Conservation (phyloP, 2,113 vertebrate genomes). For the Climacteris rufus region DNA sequence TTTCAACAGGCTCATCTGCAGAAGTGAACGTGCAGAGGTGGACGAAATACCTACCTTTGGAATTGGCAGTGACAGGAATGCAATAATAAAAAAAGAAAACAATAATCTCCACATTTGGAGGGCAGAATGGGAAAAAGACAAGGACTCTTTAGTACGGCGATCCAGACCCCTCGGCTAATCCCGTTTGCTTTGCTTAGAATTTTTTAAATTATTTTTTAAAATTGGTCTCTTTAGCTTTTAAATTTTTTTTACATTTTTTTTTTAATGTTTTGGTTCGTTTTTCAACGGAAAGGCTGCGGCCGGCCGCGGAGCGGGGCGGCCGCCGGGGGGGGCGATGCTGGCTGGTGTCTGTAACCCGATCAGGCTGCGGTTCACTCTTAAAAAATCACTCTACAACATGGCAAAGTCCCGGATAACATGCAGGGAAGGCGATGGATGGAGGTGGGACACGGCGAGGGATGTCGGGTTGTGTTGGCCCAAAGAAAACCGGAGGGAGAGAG, state of each 20-base stretch:
- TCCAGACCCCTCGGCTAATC: constrained; percentile 82
- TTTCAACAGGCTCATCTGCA: constrained; percentile 95
- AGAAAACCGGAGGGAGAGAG: constrained; percentile 17
- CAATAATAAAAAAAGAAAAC: constrained; percentile 94
- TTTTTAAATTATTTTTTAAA: background rate
- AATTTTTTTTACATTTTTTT: background rate
- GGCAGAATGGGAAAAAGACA: constrained; percentile 92
- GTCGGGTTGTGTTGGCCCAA: background rate
- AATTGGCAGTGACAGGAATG: constrained; percentile 95
- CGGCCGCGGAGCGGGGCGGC: constrained; percentile 66
- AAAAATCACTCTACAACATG: constrained; percentile 12
- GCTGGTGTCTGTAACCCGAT: background rate
- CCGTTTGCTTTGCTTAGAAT: constrained; percentile 70
- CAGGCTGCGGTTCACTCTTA: background rate
- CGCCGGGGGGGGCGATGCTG: background rate
- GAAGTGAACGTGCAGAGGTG: constrained; percentile 95
- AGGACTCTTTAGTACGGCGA: constrained; percentile 92
- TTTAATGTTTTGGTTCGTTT: background rate
- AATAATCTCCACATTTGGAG: constrained; percentile 94
- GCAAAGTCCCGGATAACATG: constrained; percentile 79
- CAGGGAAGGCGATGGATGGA: constrained; percentile 76
- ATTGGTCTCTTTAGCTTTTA: background rate
- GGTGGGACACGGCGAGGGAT: constrained; percentile 44
- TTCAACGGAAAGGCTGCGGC: background rate
- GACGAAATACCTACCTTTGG: constrained; percentile 96